Base-by-base conservation (phyloP, 2,113 vertebrate species). In the Peromyscus leucopus region DNA sequence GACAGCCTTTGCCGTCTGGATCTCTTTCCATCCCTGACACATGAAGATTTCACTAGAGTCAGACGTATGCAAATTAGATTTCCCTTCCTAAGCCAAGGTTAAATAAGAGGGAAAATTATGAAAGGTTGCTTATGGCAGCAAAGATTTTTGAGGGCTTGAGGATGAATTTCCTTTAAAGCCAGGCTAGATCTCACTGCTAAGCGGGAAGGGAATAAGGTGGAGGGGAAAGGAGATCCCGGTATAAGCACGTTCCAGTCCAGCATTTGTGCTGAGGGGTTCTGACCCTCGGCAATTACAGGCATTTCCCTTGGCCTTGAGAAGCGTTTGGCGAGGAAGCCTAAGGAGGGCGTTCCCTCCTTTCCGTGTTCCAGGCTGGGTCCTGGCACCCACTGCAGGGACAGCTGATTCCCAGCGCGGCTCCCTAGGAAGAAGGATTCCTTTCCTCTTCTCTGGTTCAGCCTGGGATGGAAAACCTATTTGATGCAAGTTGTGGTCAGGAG, bases 31-130 rank as follows among this genome's bases (percentile, higher is more conserved):
- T 91, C 15, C 39, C 72, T 84, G 69, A 91, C 82, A 95, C 91
- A 88, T 90, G 90, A 96, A 89, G 96, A 89, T 86, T 95, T 96
- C 67, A 75, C 88, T 93, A 46, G 90, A 88, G 36, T 96, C 72
- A 95, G 78, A 88, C 87, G 97, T 91, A 95, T 93, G 94, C 93
- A 84, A 94, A 95, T 97, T 71, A 76, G 61, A 94, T 71, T 96
- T 91, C 33, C 48, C 69, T 83, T 97, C 93, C 92, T 55, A 84
- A 95, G 69, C 79, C 96, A 95, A 97, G 96, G 93, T 96, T 95
- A 98, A 96, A 95, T 90, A 96, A 96, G 97, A 97, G 91, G 59
- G 67, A 84, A 96, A 85, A 93, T 88, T 95, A 92, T 31, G 63
- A 95, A 96, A 92, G 90, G 89, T 33, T 75, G 72, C 83, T 96